A percentile compares a stretch with the other conserved stretches of the same genome.
Evolutionary conservation across 2,888 invertebrate species (phyloP).

Genomic region (Gonocerus acuteangulatus): DNA sequence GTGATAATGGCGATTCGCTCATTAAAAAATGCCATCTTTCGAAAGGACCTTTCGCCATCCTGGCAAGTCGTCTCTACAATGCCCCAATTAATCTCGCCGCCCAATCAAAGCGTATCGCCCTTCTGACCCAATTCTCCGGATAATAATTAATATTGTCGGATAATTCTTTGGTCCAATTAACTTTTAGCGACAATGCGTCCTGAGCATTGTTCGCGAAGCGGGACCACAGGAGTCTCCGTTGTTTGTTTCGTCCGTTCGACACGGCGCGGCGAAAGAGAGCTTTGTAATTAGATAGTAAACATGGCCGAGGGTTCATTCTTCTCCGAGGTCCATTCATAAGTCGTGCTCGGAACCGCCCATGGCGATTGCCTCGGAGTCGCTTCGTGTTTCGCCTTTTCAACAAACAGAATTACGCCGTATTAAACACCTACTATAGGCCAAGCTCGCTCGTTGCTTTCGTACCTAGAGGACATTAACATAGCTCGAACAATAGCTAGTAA

Average conservation of each 20-base stretch:
- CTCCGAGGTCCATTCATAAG: too few species aligned
- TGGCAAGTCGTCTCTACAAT: slow-evolving; percentile 3
- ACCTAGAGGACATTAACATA: too few species aligned
- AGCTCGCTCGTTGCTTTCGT: too few species aligned
- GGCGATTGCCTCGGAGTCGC: too few species aligned
- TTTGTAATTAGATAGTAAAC: too few species aligned
- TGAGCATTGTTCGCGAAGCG: neutral
- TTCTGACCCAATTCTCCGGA: slow-evolving; percentile 11
- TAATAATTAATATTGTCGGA: neutral
- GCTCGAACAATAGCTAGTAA: too few species aligned
- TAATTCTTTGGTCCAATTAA: neutral
- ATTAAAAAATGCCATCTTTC: neutral
- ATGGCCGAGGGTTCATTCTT: too few species aligned
- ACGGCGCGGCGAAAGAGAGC: neutral
- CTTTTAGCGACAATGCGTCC: slow-evolving; percentile 1
- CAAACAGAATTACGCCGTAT: too few species aligned
- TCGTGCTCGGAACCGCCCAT: too few species aligned
- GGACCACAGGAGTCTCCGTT: neutral
- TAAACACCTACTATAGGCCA: too few species aligned
- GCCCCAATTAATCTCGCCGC: slow-evolving; percentile 7
- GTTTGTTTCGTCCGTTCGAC: neutral
- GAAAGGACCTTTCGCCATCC: slow-evolving; percentile 11
- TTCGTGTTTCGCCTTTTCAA: too few species aligned
- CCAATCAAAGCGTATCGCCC: slow-evolving; percentile 23
- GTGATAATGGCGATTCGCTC: slow-evolving; percentile 1